These are phyloP conservation scores for Carettochelys insculpta DNA, from an alignment of 2,113 vertebrate genomes.

Conservation along the genomic window DNA sequence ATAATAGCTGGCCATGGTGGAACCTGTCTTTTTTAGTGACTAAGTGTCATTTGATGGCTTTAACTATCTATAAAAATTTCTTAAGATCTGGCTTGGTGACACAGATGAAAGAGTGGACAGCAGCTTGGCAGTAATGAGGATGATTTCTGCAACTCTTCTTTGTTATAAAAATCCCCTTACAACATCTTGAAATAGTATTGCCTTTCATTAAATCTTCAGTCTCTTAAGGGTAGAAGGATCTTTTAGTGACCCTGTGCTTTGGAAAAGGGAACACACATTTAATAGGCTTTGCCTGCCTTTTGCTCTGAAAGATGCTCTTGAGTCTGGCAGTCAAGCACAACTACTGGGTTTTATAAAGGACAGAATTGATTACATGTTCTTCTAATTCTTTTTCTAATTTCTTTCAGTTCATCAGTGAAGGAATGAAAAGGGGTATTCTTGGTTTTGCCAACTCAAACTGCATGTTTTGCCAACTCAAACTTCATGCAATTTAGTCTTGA, in stretches of 20 bases:
- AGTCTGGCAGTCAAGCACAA: not conserved
- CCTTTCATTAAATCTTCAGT: conserved; percentile 71
- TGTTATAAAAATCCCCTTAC: conserved; percentile 56
- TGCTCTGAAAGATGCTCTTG: conserved; percentile 18
- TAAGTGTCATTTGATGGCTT: conserved; percentile 60
- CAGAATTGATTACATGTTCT: conserved; percentile 43
- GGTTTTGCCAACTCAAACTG: conserved; percentile 8
- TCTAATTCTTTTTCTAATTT: conserved; percentile 22
- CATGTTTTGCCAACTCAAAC: not conserved
- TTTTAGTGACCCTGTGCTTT: conserved; percentile 53
- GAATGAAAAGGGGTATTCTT: conserved; percentile 35
- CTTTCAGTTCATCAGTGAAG: not conserved
- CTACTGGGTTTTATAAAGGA: conserved; percentile 29
- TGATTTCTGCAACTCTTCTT: conserved; percentile 58
- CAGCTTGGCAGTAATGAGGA: conserved; percentile 58
- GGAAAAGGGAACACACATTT: conserved; percentile 38
- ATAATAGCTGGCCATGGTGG: conserved; percentile 25
- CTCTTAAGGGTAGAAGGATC: conserved; percentile 54
- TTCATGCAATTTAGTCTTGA: conserved; percentile 54
- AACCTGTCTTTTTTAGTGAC: conserved; percentile 33
- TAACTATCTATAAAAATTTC: conserved; percentile 36
- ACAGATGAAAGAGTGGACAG: conserved; percentile 53
- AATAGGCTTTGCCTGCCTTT: conserved; percentile 37
- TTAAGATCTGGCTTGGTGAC: conserved; percentile 37
- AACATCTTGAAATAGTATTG: conserved; percentile 72